Evolutionary conservation across 2,797 vertebrate species (phyloP).

Genomic region (Dendrocincla tyrannina): DNA sequence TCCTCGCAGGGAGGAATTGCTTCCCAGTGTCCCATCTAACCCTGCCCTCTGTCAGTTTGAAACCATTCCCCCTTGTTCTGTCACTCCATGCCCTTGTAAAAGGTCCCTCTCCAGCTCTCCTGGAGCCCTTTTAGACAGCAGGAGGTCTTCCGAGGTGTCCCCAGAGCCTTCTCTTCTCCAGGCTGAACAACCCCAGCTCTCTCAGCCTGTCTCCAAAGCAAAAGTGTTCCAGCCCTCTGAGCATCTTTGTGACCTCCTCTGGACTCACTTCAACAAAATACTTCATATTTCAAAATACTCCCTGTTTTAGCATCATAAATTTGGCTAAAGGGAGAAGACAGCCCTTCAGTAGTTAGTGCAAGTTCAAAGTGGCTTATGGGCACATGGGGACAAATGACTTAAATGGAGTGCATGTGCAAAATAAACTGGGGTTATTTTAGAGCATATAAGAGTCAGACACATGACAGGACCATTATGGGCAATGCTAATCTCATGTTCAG

Average conservation of each 20-base stretch:
- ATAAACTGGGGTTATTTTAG: background rate
- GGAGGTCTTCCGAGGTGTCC: background rate
- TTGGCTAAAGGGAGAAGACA: background rate
- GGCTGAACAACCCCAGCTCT: fast-evolving
- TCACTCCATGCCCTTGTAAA: background rate
- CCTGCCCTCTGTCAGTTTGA: background rate
- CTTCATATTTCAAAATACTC: background rate
- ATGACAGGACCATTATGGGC: fast-evolving
- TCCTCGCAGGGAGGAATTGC: fast-evolving
- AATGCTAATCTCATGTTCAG: background rate
- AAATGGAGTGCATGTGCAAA: background rate
- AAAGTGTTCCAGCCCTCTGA: background rate
- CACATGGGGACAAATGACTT: fast-evolving
- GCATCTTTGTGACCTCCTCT: background rate
- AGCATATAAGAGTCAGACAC: background rate
- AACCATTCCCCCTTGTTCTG: background rate
- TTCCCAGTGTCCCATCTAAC: background rate
- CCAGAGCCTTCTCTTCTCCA: background rate
- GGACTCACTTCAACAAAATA: background rate
- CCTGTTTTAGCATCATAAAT: background rate
- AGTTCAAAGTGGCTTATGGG: background rate
- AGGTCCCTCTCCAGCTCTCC: background rate
- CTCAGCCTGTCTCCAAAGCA: background rate
- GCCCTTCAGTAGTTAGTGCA: background rate
- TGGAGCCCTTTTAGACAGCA: background rate